A percentile compares a stretch with the other conserved stretches of the same genome.
Evolutionary conservation across 2,113 vertebrate species (phyloP).

Genomic region (Ophthalmolycus amberensis): DNA sequence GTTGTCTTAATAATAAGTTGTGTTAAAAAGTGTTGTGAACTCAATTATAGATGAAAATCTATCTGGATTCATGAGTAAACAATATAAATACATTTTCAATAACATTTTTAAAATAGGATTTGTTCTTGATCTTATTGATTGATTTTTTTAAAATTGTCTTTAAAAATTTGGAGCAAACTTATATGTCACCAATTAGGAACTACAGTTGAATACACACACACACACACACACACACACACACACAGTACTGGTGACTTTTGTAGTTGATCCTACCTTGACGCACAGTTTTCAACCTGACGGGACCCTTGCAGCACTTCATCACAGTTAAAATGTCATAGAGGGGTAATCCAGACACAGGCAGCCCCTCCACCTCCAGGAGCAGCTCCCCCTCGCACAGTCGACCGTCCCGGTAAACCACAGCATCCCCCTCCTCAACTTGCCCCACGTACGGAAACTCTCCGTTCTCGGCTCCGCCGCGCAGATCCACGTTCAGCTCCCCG

Average conservation of each 20-base stretch:
- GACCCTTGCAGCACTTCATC: slow-evolving; percentile 86
- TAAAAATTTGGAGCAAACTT: no score
- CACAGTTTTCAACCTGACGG: slow-evolving; percentile 90
- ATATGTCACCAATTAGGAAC: no score
- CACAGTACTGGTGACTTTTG: neutral
- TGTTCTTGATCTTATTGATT: no score
- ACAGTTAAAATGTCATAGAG: slow-evolving; percentile 90
- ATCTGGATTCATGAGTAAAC: no score
- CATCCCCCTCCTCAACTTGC: slow-evolving; percentile 72
- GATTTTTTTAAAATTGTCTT: no score
- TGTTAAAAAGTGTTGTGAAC: no score
- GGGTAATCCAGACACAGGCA: slow-evolving; percentile 93
- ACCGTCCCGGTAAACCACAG: slow-evolving; percentile 80
- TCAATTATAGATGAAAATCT: no score
- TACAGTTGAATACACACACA: no score
- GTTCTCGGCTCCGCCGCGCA: slow-evolving; percentile 92
- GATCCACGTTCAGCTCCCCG: slow-evolving; percentile 84
- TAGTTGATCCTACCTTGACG: slow-evolving; percentile 88
- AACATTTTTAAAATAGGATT: no score
- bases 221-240: neutral
- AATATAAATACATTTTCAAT: no score
- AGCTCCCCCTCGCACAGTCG: slow-evolving; percentile 87
- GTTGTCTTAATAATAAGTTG: no score
- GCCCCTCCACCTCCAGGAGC: slow-evolving; percentile 92
- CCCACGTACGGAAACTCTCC: slow-evolving; percentile 91